phyloP scores from a whole-genome alignment of 1,140 invertebrate genomes.

The Fopius arisanus region DNA sequence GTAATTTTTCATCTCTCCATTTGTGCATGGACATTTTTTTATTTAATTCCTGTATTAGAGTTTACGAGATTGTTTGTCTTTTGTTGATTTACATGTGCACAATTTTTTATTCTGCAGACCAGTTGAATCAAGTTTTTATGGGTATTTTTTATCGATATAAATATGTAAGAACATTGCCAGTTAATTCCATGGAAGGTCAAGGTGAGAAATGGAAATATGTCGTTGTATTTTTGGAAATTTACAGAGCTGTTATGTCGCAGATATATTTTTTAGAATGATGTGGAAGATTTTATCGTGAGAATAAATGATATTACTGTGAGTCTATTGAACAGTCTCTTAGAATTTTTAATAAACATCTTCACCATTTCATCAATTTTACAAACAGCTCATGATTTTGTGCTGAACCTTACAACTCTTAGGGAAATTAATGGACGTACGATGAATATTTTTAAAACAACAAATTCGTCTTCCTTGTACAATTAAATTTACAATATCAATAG shows the following conservation, averaged over 20 bases:
- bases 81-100: background rate
- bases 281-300: conserved; percentile 15
- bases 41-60: no score
- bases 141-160: background rate
- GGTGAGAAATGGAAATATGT: background rate
- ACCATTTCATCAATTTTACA: background rate
- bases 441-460: conserved; percentile 2
- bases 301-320: no score
- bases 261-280: conserved; percentile 23
- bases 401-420: conserved; percentile 19
- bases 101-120: background rate
- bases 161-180: background rate
- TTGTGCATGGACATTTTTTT: background rate
- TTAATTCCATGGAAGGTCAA: background rate
- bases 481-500: conserved; percentile 35
- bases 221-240: background rate
- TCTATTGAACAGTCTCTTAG: no score
- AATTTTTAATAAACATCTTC: no score
- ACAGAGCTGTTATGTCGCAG: background rate
- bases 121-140: background rate
- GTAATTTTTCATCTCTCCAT: background rate
- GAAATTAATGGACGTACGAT: conserved; percentile 23
- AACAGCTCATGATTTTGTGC: background rate
- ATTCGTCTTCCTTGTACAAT: conserved; percentile 33
- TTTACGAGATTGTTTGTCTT: background rate